phyloP scores from a whole-genome alignment of 2,888 invertebrate species.

The Malachius bipustulatus region DNA sequence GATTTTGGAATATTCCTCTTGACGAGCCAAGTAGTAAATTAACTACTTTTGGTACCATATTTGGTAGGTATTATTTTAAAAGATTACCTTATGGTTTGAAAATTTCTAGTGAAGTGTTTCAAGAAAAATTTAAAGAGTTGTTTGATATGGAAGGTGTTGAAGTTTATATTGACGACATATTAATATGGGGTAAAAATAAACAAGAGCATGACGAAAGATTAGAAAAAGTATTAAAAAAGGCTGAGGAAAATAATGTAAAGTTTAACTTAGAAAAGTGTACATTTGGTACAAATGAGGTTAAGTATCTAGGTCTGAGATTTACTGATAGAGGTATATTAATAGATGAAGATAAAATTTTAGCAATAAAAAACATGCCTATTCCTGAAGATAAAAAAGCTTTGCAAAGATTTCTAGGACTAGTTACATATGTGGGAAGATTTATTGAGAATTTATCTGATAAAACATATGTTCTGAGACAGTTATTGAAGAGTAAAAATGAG shows the following conservation, averaged over 20 bases:
- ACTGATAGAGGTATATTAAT: conserved; percentile 14
- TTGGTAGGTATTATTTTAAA: no score
- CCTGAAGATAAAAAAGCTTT: conserved; percentile 14
- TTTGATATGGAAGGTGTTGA: conserved; percentile 18
- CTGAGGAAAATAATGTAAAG: conserved; percentile 14
- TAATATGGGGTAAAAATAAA: conserved; percentile 15
- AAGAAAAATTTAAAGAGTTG: conserved; percentile 17
- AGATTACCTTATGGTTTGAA: conserved; percentile 25
- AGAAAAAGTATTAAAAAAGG: conserved; percentile 14
- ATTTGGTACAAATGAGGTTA: conserved; percentile 14
- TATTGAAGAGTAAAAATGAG: conserved; percentile 10
- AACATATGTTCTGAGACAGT: conserved; percentile 5
- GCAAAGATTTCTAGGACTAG: conserved; percentile 14
- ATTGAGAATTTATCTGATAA: conserved; percentile 11
- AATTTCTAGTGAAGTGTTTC: conserved; percentile 24
- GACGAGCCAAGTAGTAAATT: no score
- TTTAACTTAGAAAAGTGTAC: conserved; percentile 18
- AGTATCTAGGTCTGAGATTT: conserved; percentile 18
- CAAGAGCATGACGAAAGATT: conserved; percentile 17
- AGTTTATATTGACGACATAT: conserved; percentile 21
- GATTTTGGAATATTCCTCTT: no score
- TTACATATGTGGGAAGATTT: conserved; percentile 12
- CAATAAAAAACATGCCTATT: conserved; percentile 11
- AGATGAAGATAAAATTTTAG: conserved; percentile 13
- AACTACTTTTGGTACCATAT: no score